phyloP scores from a whole-genome alignment of 2,888 invertebrate species.

The Bedellia somnulentella region DNA sequence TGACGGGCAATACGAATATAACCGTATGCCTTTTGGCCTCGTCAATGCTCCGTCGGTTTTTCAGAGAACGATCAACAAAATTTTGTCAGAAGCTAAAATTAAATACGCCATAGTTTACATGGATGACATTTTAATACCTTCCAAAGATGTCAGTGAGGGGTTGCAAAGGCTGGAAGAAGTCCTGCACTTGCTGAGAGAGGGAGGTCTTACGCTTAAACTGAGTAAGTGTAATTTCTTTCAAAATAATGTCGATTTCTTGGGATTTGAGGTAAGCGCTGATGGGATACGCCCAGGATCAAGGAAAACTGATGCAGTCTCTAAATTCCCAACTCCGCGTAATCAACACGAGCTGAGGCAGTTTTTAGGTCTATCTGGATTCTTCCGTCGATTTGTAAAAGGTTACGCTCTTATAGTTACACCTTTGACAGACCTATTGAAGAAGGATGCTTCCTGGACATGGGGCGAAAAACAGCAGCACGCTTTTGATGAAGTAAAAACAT shows the following conservation, averaged over 20 bases:
- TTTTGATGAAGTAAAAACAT: slow-evolving; percentile 12
- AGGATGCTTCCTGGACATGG: slow-evolving; percentile 10
- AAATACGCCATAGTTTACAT: slow-evolving; percentile 13
- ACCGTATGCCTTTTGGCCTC: too few species aligned
- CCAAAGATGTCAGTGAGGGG: slow-evolving; percentile 11
- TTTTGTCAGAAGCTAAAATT: slow-evolving; percentile 10
- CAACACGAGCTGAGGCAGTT: slow-evolving; percentile 12
- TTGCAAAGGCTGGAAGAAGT: slow-evolving; percentile 10
- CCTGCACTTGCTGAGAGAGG: slow-evolving; percentile 5
- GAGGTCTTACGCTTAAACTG: slow-evolving; percentile 11
- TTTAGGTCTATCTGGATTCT: slow-evolving; percentile 12
- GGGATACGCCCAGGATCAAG: slow-evolving; percentile 10
- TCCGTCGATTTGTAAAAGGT: slow-evolving; percentile 12
- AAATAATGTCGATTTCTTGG: slow-evolving; percentile 10
- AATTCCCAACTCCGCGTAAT: slow-evolving; percentile 11
- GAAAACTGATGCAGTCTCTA: slow-evolving; percentile 10
- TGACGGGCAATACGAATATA: slow-evolving; percentile 21
- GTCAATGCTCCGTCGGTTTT: slow-evolving; percentile 20
- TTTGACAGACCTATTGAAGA: slow-evolving; percentile 11
- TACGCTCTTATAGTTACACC: slow-evolving; percentile 12
- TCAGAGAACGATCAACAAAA: slow-evolving; percentile 17
- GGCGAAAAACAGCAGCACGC: slow-evolving; percentile 9
- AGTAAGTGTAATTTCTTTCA: slow-evolving; percentile 13
- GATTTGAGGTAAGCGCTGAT: slow-evolving; percentile 10
- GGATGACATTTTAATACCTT: slow-evolving; percentile 16